Percentiles rank a stretch among this genome's conserved stretches.
Conservation (phyloP, 2,888 invertebrate species). For the Drosophila tripunctata region DNA sequence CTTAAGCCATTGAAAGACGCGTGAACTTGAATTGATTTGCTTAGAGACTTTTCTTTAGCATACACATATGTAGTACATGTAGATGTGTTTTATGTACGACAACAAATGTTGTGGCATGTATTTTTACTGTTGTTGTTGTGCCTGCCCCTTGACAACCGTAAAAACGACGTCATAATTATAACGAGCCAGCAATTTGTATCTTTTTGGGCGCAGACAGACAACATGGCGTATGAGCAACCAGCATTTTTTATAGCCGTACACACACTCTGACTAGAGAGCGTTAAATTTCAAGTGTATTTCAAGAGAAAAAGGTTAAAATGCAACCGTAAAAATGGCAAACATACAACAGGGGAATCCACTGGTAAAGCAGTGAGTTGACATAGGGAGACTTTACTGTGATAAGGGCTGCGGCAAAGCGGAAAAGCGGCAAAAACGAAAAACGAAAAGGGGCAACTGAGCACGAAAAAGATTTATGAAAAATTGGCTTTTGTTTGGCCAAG, state of each 20-base stretch:
- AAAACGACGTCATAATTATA: constrained; percentile 76
- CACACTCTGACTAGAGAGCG: constrained; percentile 52
- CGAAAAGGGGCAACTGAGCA: not conserved
- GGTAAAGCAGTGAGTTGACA: not conserved
- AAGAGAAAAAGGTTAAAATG: constrained; percentile 72
- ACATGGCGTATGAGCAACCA: constrained; percentile 68
- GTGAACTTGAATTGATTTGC: constrained; percentile 79
- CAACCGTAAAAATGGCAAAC: constrained; percentile 65
- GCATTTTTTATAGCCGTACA: constrained; percentile 66
- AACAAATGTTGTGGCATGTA: not conserved
- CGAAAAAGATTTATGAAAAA: constrained; percentile 74
- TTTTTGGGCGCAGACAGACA: constrained; percentile 39
- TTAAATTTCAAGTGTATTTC: constrained; percentile 68
- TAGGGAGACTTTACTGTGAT: constrained; percentile 27
- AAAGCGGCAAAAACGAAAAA: too few relatives aligned
- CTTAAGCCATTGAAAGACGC: constrained; percentile 55
- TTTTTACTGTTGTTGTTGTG: not conserved
- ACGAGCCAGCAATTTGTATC: constrained; percentile 72
- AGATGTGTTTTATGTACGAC: not conserved
- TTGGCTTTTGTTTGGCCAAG: constrained; percentile 70
- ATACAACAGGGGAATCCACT: not conserved
- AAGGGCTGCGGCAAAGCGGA: constrained; percentile 15
- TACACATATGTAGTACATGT: not conserved
- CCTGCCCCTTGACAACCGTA: constrained; percentile 44
- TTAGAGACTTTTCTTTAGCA: constrained; percentile 45